These are phyloP conservation scores for Leucoraja ocellata DNA, from an alignment of 2,797 vertebrate genomes.

Conservation along the genomic window DNA sequence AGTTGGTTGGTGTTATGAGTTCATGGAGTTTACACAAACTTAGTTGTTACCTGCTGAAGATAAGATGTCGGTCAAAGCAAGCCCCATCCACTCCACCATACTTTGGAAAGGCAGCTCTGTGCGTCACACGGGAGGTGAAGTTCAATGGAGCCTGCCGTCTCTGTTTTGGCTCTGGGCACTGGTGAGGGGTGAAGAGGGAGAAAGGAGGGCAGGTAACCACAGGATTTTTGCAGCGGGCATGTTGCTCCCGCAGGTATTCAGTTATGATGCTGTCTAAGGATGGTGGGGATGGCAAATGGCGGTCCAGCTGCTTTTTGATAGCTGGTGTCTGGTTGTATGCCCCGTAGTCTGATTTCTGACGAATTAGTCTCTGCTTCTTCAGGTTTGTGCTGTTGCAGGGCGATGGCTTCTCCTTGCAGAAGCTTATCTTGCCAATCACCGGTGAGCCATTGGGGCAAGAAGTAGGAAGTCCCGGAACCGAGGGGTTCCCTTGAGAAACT, in stretches of 20 bases:
- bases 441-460: slow-evolving; percentile 64
- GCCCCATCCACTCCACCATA: slow-evolving; percentile 96
- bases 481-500: slow-evolving; percentile 59
- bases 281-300: slow-evolving; percentile 91
- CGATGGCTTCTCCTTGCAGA: slow-evolving; percentile 81
- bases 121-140: slow-evolving; percentile 88
- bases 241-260: slow-evolving; percentile 95
- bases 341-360: slow-evolving; percentile 96
- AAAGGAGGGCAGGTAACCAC: slow-evolving; percentile 97
- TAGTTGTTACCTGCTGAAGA: slow-evolving; percentile 84
- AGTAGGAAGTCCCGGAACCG: slow-evolving; percentile 52
- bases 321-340: slow-evolving; percentile 96
- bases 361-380: slow-evolving; percentile 79
- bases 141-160: slow-evolving; percentile 92
- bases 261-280: slow-evolving; percentile 97
- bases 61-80: slow-evolving; percentile 96
- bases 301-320: slow-evolving; percentile 95
- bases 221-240: slow-evolving; percentile 97
- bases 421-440: slow-evolving; percentile 86
- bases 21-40: neutral
- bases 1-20: neutral
- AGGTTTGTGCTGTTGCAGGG: slow-evolving; percentile 61
- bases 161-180: slow-evolving; percentile 98
- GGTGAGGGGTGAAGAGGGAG: slow-evolving; percentile 96
- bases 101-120: slow-evolving; percentile 89